Percentiles rank a stretch among this genome's conserved stretches.
Evolutionary conservation across 1,140 invertebrate genomes (phyloP).

Genomic region (Phortica variegata): DNA sequence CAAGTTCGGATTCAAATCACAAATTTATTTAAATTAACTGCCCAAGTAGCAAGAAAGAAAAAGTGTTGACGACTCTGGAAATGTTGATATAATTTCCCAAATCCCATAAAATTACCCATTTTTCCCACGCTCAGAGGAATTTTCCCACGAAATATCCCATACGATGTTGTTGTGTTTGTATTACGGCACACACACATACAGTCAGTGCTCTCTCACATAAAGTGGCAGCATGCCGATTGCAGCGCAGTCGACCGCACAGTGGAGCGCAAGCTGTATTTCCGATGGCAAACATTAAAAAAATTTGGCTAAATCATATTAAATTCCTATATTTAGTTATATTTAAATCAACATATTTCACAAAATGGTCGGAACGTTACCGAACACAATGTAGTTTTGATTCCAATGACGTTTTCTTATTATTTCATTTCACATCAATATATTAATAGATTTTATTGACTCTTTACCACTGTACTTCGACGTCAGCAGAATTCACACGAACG

Average conservation of each 20-base stretch:
- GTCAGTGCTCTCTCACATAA: too few relatives aligned
- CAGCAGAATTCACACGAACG: slow-evolving; percentile 11
- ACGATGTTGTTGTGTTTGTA: neutral
- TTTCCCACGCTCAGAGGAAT: slow-evolving; percentile 27
- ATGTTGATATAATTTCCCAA: too few relatives aligned
- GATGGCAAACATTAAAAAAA: neutral
- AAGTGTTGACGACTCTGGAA: too few relatives aligned
- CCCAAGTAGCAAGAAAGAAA: too few relatives aligned
- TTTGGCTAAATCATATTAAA: neutral
- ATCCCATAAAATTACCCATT: slow-evolving; percentile 4
- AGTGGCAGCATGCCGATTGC: slow-evolving; percentile 10
- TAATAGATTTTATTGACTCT: neutral
- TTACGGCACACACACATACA: slow-evolving; percentile 2
- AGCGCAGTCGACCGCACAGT: slow-evolving; percentile 9
- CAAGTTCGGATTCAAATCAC: too few relatives aligned
- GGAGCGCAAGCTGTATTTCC: neutral
- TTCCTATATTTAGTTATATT: neutral
- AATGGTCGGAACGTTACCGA: neutral
- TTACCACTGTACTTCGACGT: neutral
- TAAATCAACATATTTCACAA: neutral
- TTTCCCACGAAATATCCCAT: slow-evolving; percentile 20
- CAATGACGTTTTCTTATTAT: too few relatives aligned
- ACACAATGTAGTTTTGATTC: too few relatives aligned
- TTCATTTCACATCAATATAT: neutral
- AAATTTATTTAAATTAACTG: too few relatives aligned